phyloP scores from a whole-genome alignment of 2,797 vertebrate genomes.

The Buphagus erythrorhynchus region DNA sequence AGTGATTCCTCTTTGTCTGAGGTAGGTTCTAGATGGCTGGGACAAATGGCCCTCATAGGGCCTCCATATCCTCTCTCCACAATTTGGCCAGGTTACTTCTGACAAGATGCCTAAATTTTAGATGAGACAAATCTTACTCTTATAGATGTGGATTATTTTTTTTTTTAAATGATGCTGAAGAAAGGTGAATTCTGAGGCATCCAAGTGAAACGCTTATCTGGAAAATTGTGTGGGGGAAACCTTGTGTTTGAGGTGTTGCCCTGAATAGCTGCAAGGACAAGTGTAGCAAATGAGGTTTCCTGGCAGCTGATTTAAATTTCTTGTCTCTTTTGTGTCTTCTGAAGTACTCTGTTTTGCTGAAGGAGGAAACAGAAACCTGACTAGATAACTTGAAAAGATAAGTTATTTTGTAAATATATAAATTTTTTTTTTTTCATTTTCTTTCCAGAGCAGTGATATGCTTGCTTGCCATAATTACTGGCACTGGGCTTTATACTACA shows the following conservation, averaged over 20 bases:
- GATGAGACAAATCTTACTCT: not conserved
- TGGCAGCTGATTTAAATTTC: not conserved
- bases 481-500: slow-evolving; percentile 93
- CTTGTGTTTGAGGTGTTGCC: not conserved
- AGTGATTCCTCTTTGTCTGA: not conserved
- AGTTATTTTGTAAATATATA: not conserved
- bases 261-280: not conserved
- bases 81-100: not conserved
- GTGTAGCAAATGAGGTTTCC: not conserved
- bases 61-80: not conserved
- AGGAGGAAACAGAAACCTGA: not conserved
- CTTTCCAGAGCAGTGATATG: slow-evolving; percentile 82
- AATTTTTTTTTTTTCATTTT: not conserved
- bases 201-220: not conserved
- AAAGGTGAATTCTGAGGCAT: not conserved
- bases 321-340: not conserved
- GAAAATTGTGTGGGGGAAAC: not conserved
- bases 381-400: not conserved
- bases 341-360: not conserved
- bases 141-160: not conserved
- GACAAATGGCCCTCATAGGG: not conserved
- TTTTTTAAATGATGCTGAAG: not conserved
- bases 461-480: slow-evolving; percentile 95
- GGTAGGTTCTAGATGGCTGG: not conserved
- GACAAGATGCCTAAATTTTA: not conserved